A percentile compares a stretch with the other conserved stretches of the same genome.
Evolutionary conservation across 1,140 invertebrate genomes (phyloP).

Genomic region (Pseudomyrmex gracilis): DNA sequence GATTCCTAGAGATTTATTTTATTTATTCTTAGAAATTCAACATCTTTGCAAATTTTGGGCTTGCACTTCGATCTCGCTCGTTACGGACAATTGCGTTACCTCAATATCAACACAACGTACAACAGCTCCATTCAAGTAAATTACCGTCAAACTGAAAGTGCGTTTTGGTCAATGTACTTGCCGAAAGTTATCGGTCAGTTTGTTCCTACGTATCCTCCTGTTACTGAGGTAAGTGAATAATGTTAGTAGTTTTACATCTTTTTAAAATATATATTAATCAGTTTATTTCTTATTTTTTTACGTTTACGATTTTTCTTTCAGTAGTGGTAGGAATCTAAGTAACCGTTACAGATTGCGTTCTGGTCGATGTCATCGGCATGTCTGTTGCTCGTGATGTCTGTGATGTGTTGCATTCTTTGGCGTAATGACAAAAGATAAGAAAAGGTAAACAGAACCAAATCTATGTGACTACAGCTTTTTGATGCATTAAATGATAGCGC

Average conservation of each 20-base stretch:
- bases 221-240: conserved; percentile 92
- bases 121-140: conserved; percentile 95
- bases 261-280: background rate
- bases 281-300: conserved; percentile 32
- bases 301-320: conserved; percentile 82
- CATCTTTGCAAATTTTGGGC: conserved; percentile 92
- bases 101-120: conserved; percentile 94
- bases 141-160: conserved; percentile 95
- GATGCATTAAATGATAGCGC: conserved; percentile 79
- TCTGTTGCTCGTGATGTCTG: conserved; percentile 92
- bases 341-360: conserved; percentile 95
- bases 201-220: conserved; percentile 94
- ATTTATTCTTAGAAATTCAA: conserved; percentile 97
- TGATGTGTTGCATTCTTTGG: conserved; percentile 96
- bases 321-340: conserved; percentile 95
- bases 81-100: too few species aligned
- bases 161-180: conserved; percentile 95
- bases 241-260: conserved; percentile 4
- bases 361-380: too few species aligned
- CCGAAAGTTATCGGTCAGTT: conserved; percentile 93
- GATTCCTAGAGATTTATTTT: conserved; percentile 97
- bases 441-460: conserved; percentile 85
- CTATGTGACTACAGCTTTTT: conserved; percentile 77
- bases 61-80: conserved; percentile 92
- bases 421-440: conserved; percentile 94